phyloP scores from a whole-genome alignment of 35 echinoderm and acorn worm species.

The Ophioderma brevispina region DNA sequence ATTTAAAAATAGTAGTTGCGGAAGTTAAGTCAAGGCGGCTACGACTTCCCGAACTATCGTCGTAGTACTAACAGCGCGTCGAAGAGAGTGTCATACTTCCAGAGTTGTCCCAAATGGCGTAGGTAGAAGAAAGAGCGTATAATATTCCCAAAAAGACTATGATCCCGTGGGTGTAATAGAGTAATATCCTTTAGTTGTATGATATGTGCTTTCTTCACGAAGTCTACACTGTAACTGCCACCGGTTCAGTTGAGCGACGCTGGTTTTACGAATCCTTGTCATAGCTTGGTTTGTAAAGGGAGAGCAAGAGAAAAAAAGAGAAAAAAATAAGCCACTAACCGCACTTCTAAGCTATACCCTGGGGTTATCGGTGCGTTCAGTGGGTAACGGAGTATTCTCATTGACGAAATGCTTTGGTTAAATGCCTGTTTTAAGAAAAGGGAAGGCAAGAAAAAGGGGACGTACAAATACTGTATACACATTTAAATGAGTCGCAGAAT shows the following conservation, averaged over 20 bases:
- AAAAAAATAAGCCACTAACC: not conserved
- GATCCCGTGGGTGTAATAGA: not conserved
- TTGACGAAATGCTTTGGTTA: not conserved
- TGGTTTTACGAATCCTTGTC: not conserved
- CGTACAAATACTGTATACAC: not conserved
- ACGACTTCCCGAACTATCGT: not conserved
- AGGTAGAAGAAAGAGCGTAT: not conserved
- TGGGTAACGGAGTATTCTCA: not conserved
- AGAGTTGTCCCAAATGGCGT: not conserved
- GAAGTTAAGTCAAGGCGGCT: not conserved
- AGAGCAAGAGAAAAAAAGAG: not conserved
- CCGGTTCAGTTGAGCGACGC: not conserved
- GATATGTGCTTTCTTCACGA: not conserved
- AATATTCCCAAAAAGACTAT: not conserved
- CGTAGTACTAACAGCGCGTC: too few relatives aligned
- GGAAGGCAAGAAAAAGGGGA: not conserved
- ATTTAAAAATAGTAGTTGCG: not conserved
- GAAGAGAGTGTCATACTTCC: not conserved
- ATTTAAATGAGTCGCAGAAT: slow-evolving; percentile 1
- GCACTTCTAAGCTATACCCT: not conserved
- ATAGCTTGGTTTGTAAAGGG: not conserved
- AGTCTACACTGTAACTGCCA: not conserved
- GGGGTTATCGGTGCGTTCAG: not conserved
- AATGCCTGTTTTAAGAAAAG: not conserved
- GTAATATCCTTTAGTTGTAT: not conserved